phyloP scores from a whole-genome alignment of 2,113 vertebrate species.

The Gnathonemus longibarbis region DNA sequence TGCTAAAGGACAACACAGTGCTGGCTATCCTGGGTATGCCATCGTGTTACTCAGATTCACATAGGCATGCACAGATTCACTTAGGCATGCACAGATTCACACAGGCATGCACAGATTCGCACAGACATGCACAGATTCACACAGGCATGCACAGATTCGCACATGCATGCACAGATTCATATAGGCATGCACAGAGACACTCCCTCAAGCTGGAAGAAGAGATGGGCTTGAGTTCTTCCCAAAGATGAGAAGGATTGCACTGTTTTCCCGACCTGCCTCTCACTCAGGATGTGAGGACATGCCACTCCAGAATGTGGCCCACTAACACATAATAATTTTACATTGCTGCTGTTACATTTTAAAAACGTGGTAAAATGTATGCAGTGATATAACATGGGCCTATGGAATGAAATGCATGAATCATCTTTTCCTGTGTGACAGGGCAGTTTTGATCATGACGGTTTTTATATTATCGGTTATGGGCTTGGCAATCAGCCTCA shows the following conservation, averaged over 20 bases:
- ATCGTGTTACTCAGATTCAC: neutral
- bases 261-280: neutral
- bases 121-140: neutral
- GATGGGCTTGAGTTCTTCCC: neutral
- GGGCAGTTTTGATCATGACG: neutral
- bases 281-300: neutral
- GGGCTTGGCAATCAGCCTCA: neutral
- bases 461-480: neutral
- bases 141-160: neutral
- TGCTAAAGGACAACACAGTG: constrained; percentile 44
- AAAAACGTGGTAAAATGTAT: neutral
- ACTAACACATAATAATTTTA: constrained; percentile 6
- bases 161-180: neutral
- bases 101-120: neutral
- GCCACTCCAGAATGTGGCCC: neutral
- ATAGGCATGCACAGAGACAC: neutral
- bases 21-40: constrained; percentile 40
- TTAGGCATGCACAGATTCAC: neutral
- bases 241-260: neutral
- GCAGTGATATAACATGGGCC: neutral
- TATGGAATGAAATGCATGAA: neutral
- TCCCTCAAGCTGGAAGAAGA: neutral
- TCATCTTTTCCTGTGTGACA: neutral
- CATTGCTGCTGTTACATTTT: neutral
- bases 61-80: neutral